Conservation (phyloP, 2,888 invertebrate species). For the Metopia argyrocephala region DNA sequence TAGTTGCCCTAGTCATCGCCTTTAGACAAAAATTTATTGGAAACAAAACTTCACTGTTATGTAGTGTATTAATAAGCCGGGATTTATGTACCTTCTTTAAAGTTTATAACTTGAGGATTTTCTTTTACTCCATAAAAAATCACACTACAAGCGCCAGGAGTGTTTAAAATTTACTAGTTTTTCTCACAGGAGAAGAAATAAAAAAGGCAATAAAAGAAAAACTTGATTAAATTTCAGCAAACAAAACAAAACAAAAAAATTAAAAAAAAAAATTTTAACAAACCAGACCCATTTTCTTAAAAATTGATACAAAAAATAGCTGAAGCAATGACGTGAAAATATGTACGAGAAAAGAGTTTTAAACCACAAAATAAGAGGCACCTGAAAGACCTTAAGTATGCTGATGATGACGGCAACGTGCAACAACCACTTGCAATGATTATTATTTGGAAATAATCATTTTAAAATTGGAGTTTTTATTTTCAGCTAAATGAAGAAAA, state of each 20-base stretch:
- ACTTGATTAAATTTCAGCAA: background rate
- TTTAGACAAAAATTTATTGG: no score
- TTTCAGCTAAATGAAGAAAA: no score
- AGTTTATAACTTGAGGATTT: background rate
- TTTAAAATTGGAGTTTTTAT: conserved; percentile 50
- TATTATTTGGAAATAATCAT: conserved; percentile 47
- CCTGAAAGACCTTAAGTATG: conserved; percentile 42
- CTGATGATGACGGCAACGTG: background rate
- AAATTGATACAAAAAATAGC: background rate
- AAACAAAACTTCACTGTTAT: no score
- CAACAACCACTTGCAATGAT: conserved; percentile 17
- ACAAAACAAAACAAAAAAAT: background rate
- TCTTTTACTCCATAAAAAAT: background rate
- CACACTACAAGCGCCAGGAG: conserved; percentile 43
- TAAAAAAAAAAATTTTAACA: background rate
- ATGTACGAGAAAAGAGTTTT: conserved; percentile 16
- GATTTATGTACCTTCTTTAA: background rate
- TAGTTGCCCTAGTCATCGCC: no score
- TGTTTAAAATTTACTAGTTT: conserved; percentile 16
- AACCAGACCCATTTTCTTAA: background rate
- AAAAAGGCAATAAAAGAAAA: background rate
- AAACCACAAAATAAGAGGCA: conserved; percentile 24
- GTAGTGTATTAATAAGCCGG: background rate
- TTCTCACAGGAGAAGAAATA: background rate
- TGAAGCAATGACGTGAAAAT: conserved; percentile 42